Conservation (phyloP, 2,797 vertebrate species). For the Hemitrygon akajei region DNA sequence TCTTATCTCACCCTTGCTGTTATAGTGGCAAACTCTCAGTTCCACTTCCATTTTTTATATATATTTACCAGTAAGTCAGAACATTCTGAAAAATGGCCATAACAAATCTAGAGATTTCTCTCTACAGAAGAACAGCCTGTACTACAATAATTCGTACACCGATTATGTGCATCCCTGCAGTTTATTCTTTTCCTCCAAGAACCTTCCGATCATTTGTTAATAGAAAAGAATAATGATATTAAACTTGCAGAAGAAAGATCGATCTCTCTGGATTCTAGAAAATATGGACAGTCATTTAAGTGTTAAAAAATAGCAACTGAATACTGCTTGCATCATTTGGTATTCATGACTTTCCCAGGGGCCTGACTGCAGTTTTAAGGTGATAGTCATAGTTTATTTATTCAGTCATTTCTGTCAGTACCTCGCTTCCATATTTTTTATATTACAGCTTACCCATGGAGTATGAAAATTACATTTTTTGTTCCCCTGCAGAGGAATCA, state of each 20-base stretch:
- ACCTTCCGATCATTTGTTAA: background rate
- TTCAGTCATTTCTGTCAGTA: slow-evolving; percentile 26
- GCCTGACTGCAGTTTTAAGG: slow-evolving; percentile 32
- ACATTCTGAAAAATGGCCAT: background rate
- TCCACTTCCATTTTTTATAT: background rate
- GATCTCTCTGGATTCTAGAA: background rate
- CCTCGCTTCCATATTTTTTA: slow-evolving; percentile 5
- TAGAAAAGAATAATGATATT: background rate
- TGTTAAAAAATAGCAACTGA: background rate
- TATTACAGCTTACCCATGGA: slow-evolving; percentile 24
- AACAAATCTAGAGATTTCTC: background rate
- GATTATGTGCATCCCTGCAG: background rate
- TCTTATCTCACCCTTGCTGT: too few relatives aligned
- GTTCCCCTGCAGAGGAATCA: background rate
- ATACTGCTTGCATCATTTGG: background rate
- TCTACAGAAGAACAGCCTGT: background rate
- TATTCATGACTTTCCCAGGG: slow-evolving; percentile 27
- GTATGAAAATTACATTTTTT: background rate
- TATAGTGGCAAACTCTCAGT: background rate
- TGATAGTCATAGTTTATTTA: slow-evolving; percentile 17
- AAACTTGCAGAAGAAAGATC: background rate
- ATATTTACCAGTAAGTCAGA: background rate
- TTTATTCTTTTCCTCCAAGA: background rate
- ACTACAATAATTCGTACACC: background rate
- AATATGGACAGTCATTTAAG: background rate